Base-by-base conservation (phyloP, 2,888 invertebrate genomes). In the Protonemura montana region DNA sequence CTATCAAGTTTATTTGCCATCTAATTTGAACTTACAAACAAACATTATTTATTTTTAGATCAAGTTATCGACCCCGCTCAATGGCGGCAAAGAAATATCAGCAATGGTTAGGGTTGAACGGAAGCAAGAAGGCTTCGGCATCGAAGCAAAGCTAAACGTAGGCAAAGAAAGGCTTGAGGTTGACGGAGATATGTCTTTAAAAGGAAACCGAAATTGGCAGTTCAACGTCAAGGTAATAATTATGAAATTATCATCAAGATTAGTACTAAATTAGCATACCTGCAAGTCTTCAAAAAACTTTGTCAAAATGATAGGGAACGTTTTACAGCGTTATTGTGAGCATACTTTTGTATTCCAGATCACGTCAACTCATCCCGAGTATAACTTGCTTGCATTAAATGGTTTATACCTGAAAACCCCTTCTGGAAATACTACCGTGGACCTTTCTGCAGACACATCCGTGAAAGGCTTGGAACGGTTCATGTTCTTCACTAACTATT, bases 371-470 rank as follows among this genome's bases (percentile, higher is more conserved):
- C 88, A 87, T 30, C 85, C 87, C n/a, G 78, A 82, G 5, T 87
- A 88, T 82, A 86, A 80, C 30, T 78, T 86, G 77, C 13, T 87
- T 25, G 81, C 26, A 59, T 26, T 87, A n/a, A 85, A 86, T 29
- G 87, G 87, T 26, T 80, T 76, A 26, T 41, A 87, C 21, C 25
- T 86, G 42, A 27, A 80, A 29, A 35, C 59, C 27, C 29, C 16
- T 25, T 89, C 90, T 82, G 90, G 91, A 0, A 91, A 91, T 82
- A 88, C 90, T 0, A 90, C 89, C 85, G 87, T 91, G 0, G 89
- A 91, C 86, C 80, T 93, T 26, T 88, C 89, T 78, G 90, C 91
- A 0, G 90, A 91, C 87, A 92, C 92, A 0, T 93, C 93, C 0
- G 91, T 91, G 88, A 88, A 90, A 83, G 91, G 92, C 0, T 88